Evolutionary conservation across 2,113 vertebrate species (phyloP), one percentile per base, ranked within the genome.

Genomic region (Pseudopodoces humilis): DNA sequence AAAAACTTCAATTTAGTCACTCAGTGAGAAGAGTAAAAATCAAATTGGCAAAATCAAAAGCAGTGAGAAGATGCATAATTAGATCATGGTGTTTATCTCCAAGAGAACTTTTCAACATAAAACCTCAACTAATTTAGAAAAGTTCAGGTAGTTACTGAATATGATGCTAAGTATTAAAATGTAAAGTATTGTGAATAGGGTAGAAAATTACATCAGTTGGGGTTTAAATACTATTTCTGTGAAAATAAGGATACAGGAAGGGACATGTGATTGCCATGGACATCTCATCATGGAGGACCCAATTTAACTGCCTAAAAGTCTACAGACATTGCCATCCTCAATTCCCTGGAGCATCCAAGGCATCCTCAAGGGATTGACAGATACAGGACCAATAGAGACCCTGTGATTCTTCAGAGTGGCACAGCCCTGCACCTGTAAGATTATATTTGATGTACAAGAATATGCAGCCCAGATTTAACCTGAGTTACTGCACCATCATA

Each of bases 401-500:
- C 11, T 24, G 0, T 39, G 3, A 5, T 20, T 14, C 39, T 75
- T 44, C 43, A 41, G 19, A 39, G 8, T 3, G 22, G 23, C 9
- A 24, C 4, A 69, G 33, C 30, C 70, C 41, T 69, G 25, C 28
- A 27, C 15, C 7, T 56, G 15, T 18, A 31, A 35, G 43, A 12
- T n/a, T 30, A 5, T 47, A 58, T 62, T 65, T 85, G 59, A 13
- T 30, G 9, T 44, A 25, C 13, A 35, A 21, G 30, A 59, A 74
- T n/a, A n/a, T 28, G 7, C 1, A 1, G 15, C 30, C 24, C 30
- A 5, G 21, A 2, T 17, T 7, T 20, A 43, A 63, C 6, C 20
- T 80, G 53, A 80, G 24, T 15, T 20, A 31, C 18, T 74, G 22
- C 12, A 17, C 18, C 39, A 23, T 7, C 6, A 0, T 6, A 55